These are phyloP conservation scores for Narcine bancroftii DNA, from an alignment of 2,113 vertebrate genomes.

Conservation along the genomic window DNA sequence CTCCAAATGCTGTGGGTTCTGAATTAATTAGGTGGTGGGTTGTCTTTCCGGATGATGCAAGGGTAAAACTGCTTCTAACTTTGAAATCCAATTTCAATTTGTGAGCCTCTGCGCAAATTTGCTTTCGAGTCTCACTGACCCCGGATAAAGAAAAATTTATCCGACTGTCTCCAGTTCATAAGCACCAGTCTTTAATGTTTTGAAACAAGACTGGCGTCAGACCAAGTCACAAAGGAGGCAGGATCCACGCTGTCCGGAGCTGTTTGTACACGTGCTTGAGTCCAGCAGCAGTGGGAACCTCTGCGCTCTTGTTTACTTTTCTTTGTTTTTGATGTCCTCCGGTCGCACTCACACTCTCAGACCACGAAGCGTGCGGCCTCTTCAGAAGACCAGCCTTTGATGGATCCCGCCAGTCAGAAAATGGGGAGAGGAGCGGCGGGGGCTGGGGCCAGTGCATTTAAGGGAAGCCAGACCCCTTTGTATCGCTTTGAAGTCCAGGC, in stretches of 20 bases:
- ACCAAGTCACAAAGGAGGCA: constrained; percentile 50
- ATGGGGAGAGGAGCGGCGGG: background rate
- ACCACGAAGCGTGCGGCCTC: background rate
- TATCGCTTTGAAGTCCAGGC: constrained; percentile 80
- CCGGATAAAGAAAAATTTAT: background rate
- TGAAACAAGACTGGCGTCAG: constrained; percentile 62
- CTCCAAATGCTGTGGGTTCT: background rate
- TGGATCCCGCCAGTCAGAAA: background rate
- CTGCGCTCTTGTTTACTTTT: constrained; percentile 48
- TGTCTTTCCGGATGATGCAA: background rate
- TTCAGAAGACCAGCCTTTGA: constrained; percentile 12
- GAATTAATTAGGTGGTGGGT: background rate
- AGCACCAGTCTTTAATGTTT: constrained; percentile 63
- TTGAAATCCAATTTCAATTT: constrained; percentile 79
- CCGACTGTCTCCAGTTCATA: constrained; percentile 63
- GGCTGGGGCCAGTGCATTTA: constrained; percentile 7
- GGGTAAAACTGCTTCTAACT: constrained; percentile 21
- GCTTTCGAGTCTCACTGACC: constrained; percentile 39
- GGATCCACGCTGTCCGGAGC: constrained; percentile 59
- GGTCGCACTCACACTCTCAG: constrained; percentile 51
- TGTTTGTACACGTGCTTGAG: constrained; percentile 52
- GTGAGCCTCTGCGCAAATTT: constrained; percentile 46
- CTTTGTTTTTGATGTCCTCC: constrained; percentile 53
- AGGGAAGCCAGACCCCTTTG: constrained; percentile 56
- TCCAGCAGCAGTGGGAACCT: constrained; percentile 67